Conservation (phyloP, 2,888 invertebrate species). For the Stratiomys singularior region DNA sequence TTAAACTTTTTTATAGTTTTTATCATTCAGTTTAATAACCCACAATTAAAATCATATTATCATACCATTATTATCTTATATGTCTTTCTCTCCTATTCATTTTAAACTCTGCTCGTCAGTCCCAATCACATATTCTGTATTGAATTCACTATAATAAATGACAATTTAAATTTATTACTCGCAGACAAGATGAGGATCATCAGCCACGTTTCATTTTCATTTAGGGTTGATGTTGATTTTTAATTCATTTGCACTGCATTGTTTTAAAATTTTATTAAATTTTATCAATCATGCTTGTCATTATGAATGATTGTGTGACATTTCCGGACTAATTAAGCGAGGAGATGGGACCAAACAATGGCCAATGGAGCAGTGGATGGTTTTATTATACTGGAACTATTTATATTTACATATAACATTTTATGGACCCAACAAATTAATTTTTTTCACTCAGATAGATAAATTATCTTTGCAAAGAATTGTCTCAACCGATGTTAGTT, state of each 20-base stretch:
- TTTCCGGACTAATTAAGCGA: constrained; percentile 11
- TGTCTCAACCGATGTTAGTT: too few relatives aligned
- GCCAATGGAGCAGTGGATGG: too few relatives aligned
- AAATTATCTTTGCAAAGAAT: too few relatives aligned
- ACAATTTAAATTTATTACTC: constrained; percentile 29
- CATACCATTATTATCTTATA: background rate
- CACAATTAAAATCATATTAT: constrained; percentile 37
- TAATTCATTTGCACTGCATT: too few relatives aligned
- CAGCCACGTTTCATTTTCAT: too few relatives aligned
- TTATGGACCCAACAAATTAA: too few relatives aligned
- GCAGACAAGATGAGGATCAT: background rate
- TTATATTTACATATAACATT: too few relatives aligned
- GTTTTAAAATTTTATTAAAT: background rate
- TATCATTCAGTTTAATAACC: constrained; percentile 16
- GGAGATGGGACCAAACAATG: too few relatives aligned
- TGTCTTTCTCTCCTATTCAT: background rate
- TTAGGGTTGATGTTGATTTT: too few relatives aligned
- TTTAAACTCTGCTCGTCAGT: too few relatives aligned
- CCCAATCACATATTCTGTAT: background rate
- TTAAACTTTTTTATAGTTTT: background rate
- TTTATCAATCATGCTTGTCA: background rate
- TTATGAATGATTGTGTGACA: constrained; percentile 6
- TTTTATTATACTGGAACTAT: too few relatives aligned
- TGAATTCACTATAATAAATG: constrained; percentile 5
- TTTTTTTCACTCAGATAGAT: too few relatives aligned